Conservation (phyloP, 37 sponge, comb jelly and placozoan genomes). For the Agelas oroides region DNA sequence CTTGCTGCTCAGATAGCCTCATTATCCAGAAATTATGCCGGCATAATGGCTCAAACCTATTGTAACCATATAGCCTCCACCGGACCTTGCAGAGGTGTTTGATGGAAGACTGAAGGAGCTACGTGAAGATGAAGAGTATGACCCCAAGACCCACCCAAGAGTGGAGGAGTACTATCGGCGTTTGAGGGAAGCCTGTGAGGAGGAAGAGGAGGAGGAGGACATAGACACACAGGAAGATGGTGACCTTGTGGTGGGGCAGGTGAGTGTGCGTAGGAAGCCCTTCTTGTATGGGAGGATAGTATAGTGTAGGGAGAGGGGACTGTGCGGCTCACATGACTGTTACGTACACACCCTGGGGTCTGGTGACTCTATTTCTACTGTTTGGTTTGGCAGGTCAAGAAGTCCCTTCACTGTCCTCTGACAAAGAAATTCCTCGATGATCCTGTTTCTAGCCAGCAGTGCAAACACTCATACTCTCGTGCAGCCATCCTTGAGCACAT, state of each 20-base stretch:
- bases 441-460: slow-evolving; percentile 65
- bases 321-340: no score
- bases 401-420: slow-evolving; percentile 72
- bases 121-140: not conserved
- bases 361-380: no score
- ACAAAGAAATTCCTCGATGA: slow-evolving; percentile 59
- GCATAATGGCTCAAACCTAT: not conserved
- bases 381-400: slow-evolving; percentile 64
- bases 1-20: no score
- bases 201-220: not conserved
- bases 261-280: not conserved
- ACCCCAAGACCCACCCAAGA: slow-evolving; percentile 11
- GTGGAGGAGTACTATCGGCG: slow-evolving; percentile 3
- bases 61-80: not conserved
- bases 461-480: slow-evolving; percentile 66
- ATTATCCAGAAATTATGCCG: no score
- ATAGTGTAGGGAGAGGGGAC: not conserved
- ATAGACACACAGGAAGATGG: slow-evolving; percentile 4
- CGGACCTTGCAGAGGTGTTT: slow-evolving; percentile 10
- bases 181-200: not conserved
- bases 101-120: not conserved
- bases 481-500: slow-evolving; percentile 65
- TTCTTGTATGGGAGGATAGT: not conserved
- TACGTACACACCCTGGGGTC: no score
- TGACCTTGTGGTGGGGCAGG: slow-evolving; percentile 38